Evolutionary conservation across 2,113 vertebrate species (phyloP).

Genomic region (Coturnix japonica): DNA sequence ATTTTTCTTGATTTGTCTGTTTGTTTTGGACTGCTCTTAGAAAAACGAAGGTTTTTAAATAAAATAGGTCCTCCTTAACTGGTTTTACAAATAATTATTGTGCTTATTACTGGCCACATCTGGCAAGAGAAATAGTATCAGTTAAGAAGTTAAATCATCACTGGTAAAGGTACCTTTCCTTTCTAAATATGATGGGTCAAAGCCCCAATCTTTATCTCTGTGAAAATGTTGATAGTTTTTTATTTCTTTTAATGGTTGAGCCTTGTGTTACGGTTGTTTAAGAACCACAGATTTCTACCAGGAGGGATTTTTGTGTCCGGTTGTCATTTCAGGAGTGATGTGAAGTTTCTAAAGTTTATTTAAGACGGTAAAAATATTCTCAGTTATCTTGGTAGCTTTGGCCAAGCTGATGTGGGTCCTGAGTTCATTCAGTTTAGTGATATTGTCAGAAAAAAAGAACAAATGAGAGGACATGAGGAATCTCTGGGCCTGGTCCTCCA

Average conservation of each 20-base stretch:
- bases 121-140: neutral
- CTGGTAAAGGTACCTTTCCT: neutral
- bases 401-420: neutral
- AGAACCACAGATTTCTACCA: neutral
- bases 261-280: neutral
- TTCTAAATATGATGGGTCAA: neutral
- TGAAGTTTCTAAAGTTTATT: neutral
- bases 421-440: neutral
- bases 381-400: neutral
- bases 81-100: neutral
- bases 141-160: neutral
- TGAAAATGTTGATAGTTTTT: neutral
- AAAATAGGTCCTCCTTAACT: neutral
- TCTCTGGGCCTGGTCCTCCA: neutral
- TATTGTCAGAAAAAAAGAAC: neutral
- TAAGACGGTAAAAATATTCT: neutral
- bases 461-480: neutral
- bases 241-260: neutral
- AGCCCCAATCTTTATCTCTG: neutral
- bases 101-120: neutral
- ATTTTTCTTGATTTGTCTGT: neutral
- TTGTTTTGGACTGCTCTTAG: neutral
- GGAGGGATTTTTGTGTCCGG: neutral
- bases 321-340: neutral
- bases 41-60: neutral